A percentile compares a stretch with the other conserved stretches of the same genome.
These are phyloP conservation scores for Aplysia californica DNA, from an alignment of 1,140 invertebrate species.

Conservation along the genomic window DNA sequence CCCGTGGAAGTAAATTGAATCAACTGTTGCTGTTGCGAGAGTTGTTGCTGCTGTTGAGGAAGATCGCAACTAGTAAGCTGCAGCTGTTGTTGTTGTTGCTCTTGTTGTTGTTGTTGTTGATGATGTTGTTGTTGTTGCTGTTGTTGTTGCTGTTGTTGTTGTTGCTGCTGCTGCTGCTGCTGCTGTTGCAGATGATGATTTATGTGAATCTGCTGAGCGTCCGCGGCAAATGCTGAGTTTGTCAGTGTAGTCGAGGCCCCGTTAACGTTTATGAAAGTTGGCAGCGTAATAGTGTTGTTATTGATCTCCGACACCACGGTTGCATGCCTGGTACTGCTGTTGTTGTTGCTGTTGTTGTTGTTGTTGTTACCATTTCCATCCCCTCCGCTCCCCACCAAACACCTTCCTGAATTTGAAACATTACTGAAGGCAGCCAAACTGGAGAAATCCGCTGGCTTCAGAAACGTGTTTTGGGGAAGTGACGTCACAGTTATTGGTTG, in stretches of 20 bases:
- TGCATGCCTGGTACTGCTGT: background rate
- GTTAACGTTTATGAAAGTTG: background rate
- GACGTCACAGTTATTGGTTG: too few species aligned
- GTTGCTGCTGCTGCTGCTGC: background rate
- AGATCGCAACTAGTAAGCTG: background rate
- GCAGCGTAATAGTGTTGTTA: constrained; percentile 5
- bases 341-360: background rate
- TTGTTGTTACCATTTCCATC: background rate
- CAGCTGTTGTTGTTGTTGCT: background rate
- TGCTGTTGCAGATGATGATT: background rate
- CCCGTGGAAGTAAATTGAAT: too few species aligned
- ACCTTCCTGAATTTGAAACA: background rate
- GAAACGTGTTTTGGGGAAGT: background rate
- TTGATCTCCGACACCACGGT: background rate
- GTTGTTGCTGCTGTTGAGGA: background rate
- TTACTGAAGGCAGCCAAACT: background rate
- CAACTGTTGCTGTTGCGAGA: background rate
- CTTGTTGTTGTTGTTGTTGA: background rate
- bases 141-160: background rate
- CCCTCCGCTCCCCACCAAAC: background rate
- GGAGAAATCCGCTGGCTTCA: background rate
- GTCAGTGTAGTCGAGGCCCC: background rate
- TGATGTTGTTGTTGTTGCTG: background rate
- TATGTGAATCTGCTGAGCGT: background rate
- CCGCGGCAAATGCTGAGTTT: background rate